Percentiles rank a stretch among this genome's conserved stretches.
These are phyloP conservation scores for Melanargia galathea DNA, from an alignment of 2,888 invertebrate genomes.

Conservation along the genomic window DNA sequence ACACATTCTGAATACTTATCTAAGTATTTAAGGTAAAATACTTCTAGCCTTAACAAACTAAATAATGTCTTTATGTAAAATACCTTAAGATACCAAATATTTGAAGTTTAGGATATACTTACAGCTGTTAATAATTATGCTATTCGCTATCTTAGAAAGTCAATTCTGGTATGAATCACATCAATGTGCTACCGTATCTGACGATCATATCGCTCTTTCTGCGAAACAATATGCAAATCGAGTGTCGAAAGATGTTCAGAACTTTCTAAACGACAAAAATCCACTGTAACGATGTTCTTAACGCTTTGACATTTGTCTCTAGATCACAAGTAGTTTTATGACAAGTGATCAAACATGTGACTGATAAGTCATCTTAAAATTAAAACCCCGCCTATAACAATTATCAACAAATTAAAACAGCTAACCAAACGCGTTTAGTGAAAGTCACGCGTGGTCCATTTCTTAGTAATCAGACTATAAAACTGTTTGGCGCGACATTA, in stretches of 20 bases:
- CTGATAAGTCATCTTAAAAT: slow-evolving; percentile 45
- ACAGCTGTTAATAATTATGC: too few relatives aligned
- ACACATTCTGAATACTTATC: slow-evolving; percentile 38
- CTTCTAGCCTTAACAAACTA: slow-evolving; percentile 24
- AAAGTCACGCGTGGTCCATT: slow-evolving; percentile 72
- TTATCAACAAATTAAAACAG: slow-evolving; percentile 66
- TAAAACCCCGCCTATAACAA: slow-evolving; percentile 42
- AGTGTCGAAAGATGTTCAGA: slow-evolving; percentile 9
- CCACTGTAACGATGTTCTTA: slow-evolving; percentile 19
- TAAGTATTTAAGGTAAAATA: slow-evolving; percentile 36
- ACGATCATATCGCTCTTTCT: slow-evolving; percentile 3
- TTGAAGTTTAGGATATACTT: too few relatives aligned
- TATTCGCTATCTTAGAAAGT: slow-evolving; percentile 12
- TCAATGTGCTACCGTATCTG: slow-evolving; percentile 13
- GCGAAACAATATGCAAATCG: slow-evolving; percentile 18
- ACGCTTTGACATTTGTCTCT: slow-evolving; percentile 16
- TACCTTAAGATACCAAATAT: too few relatives aligned
- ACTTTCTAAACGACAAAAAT: slow-evolving; percentile 31
- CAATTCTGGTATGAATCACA: background rate
- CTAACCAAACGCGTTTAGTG: slow-evolving; percentile 66
- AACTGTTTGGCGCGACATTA: slow-evolving; percentile 49
- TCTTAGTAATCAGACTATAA: slow-evolving; percentile 32
- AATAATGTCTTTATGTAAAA: slow-evolving; percentile 17
- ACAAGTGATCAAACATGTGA: slow-evolving; percentile 35
- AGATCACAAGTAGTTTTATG: slow-evolving; percentile 13